Evolutionary conservation across 2,113 vertebrate genomes (phyloP).

Genomic region (Myrmecobius fasciatus): DNA sequence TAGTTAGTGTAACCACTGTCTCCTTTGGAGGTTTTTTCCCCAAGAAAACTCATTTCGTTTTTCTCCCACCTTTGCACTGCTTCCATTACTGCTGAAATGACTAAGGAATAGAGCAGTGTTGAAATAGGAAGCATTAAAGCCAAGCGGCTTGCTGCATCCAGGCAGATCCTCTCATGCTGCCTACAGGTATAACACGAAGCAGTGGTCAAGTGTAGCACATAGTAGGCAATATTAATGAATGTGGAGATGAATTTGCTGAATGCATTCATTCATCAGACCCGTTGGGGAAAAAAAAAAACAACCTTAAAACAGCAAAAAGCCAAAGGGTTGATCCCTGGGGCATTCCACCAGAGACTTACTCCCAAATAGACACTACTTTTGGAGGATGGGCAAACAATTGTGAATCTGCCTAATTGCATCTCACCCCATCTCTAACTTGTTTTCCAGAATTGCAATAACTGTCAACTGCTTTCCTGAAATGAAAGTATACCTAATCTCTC

Average conservation of each 20-base stretch:
- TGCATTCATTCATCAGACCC: not conserved
- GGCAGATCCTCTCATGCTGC: not conserved
- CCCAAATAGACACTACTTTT: not conserved
- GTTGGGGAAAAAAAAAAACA: not conserved
- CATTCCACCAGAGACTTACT: not conserved
- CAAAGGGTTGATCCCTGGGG: not conserved
- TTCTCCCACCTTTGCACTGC: not conserved
- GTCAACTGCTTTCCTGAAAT: not conserved
- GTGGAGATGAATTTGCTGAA: not conserved
- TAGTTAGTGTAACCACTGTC: not conserved
- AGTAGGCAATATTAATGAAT: not conserved
- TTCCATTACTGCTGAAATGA: not conserved
- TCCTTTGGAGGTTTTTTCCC: not conserved
- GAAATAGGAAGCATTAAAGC: not conserved
- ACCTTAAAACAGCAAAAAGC: not conserved
- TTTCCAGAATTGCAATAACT: not conserved
- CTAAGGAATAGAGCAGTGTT: not conserved
- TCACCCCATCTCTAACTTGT: not conserved
- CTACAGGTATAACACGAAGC: not conserved
- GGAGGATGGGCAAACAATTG: not conserved
- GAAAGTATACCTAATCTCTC: not conserved
- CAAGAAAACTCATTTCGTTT: not conserved
- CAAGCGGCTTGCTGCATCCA: not conserved
- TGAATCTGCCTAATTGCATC: not conserved
- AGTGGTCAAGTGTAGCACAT: not conserved